Evolutionary conservation across 2,888 invertebrate genomes (phyloP).

Genomic region (Anorthoa munda): DNA sequence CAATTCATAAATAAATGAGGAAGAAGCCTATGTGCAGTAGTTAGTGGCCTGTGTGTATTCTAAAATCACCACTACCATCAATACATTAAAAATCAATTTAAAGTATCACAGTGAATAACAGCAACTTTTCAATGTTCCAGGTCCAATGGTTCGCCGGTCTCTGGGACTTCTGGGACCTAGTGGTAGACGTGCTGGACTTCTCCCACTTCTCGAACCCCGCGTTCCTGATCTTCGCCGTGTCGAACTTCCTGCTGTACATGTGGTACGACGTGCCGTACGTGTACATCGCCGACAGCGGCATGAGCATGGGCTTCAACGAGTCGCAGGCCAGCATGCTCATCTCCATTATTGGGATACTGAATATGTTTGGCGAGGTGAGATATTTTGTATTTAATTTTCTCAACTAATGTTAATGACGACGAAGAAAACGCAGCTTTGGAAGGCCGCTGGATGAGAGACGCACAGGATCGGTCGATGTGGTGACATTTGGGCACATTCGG

Average conservation of each 20-base stretch:
- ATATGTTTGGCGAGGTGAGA: constrained; percentile 96
- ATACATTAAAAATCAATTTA: no score
- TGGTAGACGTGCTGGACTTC: constrained; percentile 95
- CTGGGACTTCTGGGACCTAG: constrained; percentile 94
- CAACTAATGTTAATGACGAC: no score
- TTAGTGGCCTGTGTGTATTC: no score
- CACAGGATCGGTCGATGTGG: no score
- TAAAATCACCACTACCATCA: no score
- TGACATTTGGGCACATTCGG: no score
- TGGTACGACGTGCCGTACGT: constrained; percentile 99
- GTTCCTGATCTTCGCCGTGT: constrained; percentile 95
- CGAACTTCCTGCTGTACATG: constrained; percentile 97
- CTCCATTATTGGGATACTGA: constrained; percentile 96
- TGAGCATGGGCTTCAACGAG: constrained; percentile 93
- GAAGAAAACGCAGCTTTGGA: no score
- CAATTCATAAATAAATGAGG: no score
- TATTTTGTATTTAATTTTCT: neutral
- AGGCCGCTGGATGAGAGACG: no score
- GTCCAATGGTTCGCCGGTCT: constrained; percentile 93
- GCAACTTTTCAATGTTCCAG: constrained; percentile 72
- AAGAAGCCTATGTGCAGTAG: no score
- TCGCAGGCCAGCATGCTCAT: constrained; percentile 95
- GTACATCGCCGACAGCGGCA: constrained; percentile 96
- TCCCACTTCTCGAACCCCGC: constrained; percentile 94
- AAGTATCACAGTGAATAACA: constrained; percentile 1